phyloP scores from a whole-genome alignment of 2,888 invertebrate species.

The Melanargia galathea region DNA sequence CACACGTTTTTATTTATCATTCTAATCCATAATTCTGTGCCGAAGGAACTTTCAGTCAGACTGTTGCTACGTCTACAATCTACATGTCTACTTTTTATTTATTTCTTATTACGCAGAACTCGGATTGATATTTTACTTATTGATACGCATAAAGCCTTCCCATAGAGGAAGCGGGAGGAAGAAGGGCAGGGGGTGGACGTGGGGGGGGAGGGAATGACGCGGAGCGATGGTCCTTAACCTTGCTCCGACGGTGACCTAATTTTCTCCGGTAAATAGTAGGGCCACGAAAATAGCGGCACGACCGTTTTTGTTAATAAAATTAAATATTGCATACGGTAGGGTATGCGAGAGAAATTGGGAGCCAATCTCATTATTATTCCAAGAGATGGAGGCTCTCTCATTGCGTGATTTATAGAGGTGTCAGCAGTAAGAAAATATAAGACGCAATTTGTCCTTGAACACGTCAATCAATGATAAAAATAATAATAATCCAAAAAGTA shows the following conservation, averaged over 20 bases:
- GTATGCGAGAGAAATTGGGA: too few species aligned
- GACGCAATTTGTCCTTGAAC: too few species aligned
- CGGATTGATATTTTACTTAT: background rate
- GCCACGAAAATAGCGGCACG: slow-evolving; percentile 34
- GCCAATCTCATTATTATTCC: too few species aligned
- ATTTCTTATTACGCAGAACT: too few species aligned
- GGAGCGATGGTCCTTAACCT: slow-evolving; percentile 46
- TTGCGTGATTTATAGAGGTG: too few species aligned
- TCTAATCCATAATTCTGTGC: background rate
- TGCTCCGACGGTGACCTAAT: slow-evolving; percentile 47
- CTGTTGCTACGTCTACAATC: too few species aligned
- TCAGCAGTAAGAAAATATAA: too few species aligned
- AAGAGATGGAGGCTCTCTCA: too few species aligned
- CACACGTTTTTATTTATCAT: background rate
- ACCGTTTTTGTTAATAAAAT: background rate
- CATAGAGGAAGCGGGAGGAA: background rate
- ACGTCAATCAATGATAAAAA: too few species aligned
- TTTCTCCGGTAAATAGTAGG: slow-evolving; percentile 33
- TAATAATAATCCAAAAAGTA: too few species aligned
- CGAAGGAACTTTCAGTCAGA: background rate
- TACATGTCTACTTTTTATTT: too few species aligned
- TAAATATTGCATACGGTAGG: background rate
- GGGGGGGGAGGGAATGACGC: slow-evolving; percentile 24
- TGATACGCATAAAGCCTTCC: background rate
- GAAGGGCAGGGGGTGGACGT: background rate